Base-by-base conservation (phyloP, 2,113 vertebrate species). In the Gobiocypris rarus region DNA sequence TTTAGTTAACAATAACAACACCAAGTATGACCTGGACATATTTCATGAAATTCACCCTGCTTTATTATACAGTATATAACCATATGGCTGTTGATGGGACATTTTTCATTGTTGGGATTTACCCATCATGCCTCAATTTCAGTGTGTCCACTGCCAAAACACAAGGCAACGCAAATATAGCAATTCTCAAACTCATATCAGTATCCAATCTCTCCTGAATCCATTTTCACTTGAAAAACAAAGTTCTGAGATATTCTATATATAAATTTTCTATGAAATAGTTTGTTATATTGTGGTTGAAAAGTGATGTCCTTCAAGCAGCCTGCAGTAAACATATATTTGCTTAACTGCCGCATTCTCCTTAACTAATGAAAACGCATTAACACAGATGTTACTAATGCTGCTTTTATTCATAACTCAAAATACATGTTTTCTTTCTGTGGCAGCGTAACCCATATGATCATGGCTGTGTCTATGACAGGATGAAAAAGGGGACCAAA, bases 401-500 rank as follows among this genome's bases (percentile, higher is more conserved):
- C 75, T 78, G 24, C n/a, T 43, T 45, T 63, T 19, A 71, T 34
- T 3, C 63, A 48, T 48, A 41, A 85, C 52, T 43, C 59, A 74
- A 11, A 78, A 88, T 78, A 83, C 75, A 45, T 54, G 9, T 86
- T 17, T 86, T 61, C 74, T 58, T 24, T 79, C 75, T 89, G 76
- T 84, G 81, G 84, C 91, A 92, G 89, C 87, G 83, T 14, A 93
- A 92, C 91, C 13, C 83, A 81, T 92, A 93, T 52, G 92, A 89
- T 79, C 94, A 93, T 83, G 28, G 91, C 26, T 41, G 79, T 2
- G 11, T 89, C 83, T 89, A 85, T 86, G 89, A 87, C 83, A 87
- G 75, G 87, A 86, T 54, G 38, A 75, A 82, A 81, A 92, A 91
- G 85, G 90, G 71, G 22, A 84, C 90, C 81, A 88, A 84, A 54